Conservation (phyloP, 2,888 invertebrate genomes). For the Blomia tropicalis region DNA sequence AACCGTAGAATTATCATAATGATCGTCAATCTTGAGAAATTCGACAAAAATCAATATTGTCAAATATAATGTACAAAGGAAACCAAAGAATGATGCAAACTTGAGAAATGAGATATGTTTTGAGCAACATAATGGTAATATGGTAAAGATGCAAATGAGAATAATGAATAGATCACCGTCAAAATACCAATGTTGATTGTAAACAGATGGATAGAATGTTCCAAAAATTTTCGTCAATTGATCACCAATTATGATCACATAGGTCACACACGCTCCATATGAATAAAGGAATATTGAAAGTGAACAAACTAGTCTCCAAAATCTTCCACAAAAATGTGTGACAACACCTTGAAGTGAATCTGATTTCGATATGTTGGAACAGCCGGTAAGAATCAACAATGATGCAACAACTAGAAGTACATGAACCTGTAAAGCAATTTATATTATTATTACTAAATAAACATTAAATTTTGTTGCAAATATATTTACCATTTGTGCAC, state of each 20-base stretch:
- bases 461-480: too few species aligned
- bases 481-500: constrained; percentile 40
- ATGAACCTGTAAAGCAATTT: constrained; percentile 36
- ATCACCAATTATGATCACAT: constrained; percentile 48
- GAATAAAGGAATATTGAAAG: constrained; percentile 43
- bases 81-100: constrained; percentile 38
- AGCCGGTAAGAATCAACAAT: constrained; percentile 43
- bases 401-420: constrained; percentile 39
- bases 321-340: constrained; percentile 27
- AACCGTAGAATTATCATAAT: constrained; percentile 33
- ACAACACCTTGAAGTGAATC: constrained; percentile 36
- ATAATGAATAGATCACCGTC: constrained; percentile 41
- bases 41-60: constrained; percentile 41
- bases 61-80: constrained; percentile 43
- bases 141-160: constrained; percentile 39
- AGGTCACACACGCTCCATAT: constrained; percentile 48
- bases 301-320: constrained; percentile 33
- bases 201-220: constrained; percentile 39
- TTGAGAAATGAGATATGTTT: constrained; percentile 45
- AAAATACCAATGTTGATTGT: constrained; percentile 44
- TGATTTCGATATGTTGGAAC: constrained; percentile 38
- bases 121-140: constrained; percentile 46
- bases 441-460: neutral
- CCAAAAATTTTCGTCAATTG: constrained; percentile 43
- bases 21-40: constrained; percentile 34